Percentiles rank a stretch among this genome's conserved stretches.
Conservation (phyloP, 2,113 vertebrate genomes). For the Colistium nudipinnis region DNA sequence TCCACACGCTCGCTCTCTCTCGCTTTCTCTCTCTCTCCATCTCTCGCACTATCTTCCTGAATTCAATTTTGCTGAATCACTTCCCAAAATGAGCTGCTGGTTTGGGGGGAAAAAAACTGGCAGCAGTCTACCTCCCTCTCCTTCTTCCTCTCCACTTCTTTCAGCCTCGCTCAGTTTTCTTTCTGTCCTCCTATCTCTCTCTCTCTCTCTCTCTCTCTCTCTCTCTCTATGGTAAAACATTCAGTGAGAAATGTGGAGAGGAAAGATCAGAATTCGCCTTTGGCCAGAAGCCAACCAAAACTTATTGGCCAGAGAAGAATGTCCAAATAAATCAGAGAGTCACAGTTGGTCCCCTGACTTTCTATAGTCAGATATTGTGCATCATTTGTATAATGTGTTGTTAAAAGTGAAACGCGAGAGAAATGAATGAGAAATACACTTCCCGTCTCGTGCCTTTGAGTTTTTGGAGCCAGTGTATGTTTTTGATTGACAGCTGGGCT, state of each 20-base stretch:
- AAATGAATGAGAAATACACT: background rate
- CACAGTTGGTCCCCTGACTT: background rate
- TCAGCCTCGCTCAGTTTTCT: too few species aligned
- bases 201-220: constrained; percentile 4
- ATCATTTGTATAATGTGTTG: too few species aligned
- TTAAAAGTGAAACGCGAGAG: background rate
- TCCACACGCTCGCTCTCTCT: constrained; percentile 39
- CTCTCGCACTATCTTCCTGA: constrained; percentile 48
- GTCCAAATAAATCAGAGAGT: background rate
- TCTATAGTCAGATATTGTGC: too few species aligned
- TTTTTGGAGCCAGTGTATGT: constrained; percentile 6
- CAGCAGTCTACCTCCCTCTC: constrained; percentile 42
- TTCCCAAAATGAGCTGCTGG: constrained; percentile 73
- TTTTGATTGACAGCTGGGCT: constrained; percentile 45
- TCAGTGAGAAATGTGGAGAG: constrained; percentile 34
- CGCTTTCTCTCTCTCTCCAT: constrained; percentile 11
- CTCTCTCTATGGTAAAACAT: constrained; percentile 55
- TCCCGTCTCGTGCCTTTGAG: constrained; percentile 1
- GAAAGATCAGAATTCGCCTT: constrained; percentile 22
- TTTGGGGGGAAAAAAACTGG: constrained; percentile 53
- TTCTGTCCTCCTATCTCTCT: constrained; percentile 21
- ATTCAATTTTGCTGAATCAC: constrained; percentile 80
- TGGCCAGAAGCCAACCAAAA: constrained; percentile 13
- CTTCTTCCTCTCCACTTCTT: constrained; percentile 24
- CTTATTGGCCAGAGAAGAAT: background rate